Evolutionary conservation across 2,797 vertebrate genomes (phyloP).

Genomic region (Salarias fasciatus): DNA sequence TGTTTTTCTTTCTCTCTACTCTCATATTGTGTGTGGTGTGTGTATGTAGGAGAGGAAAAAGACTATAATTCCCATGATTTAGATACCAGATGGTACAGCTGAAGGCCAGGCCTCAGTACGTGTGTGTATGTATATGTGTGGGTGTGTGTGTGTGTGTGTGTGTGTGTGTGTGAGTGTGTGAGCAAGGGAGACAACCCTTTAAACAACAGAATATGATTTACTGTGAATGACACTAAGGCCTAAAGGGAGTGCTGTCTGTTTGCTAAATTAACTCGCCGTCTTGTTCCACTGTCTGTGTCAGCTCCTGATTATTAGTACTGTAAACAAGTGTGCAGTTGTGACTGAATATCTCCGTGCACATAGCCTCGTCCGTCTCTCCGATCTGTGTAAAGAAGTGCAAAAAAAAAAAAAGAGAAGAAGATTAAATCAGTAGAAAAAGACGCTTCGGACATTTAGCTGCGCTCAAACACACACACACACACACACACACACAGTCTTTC

Average conservation of each 20-base stretch:
- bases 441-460: neutral
- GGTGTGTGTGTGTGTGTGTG: constrained; percentile 36
- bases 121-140: constrained; percentile 29
- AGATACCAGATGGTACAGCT: constrained; percentile 80
- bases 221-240: constrained; percentile 64
- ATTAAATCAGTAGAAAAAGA: neutral
- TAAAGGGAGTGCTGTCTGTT: constrained; percentile 55
- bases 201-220: constrained; percentile 61
- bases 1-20: constrained; percentile 51
- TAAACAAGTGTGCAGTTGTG: constrained; percentile 40
- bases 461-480: constrained; percentile 9
- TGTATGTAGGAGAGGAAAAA: constrained; percentile 75
- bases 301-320: constrained; percentile 47
- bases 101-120: constrained; percentile 68
- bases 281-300: constrained; percentile 42
- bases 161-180: constrained; percentile 25
- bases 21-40: constrained; percentile 55
- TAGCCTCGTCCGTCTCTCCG: constrained; percentile 33
- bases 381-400: constrained; percentile 32
- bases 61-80: constrained; percentile 78
- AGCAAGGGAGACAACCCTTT: constrained; percentile 61
- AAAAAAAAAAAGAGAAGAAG: neutral
- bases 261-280: constrained; percentile 29
- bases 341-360: constrained; percentile 38
- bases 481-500: constrained; percentile 2